These are phyloP conservation scores for Pterois miles DNA, from an alignment of 2,797 vertebrate species.

Conservation along the genomic window DNA sequence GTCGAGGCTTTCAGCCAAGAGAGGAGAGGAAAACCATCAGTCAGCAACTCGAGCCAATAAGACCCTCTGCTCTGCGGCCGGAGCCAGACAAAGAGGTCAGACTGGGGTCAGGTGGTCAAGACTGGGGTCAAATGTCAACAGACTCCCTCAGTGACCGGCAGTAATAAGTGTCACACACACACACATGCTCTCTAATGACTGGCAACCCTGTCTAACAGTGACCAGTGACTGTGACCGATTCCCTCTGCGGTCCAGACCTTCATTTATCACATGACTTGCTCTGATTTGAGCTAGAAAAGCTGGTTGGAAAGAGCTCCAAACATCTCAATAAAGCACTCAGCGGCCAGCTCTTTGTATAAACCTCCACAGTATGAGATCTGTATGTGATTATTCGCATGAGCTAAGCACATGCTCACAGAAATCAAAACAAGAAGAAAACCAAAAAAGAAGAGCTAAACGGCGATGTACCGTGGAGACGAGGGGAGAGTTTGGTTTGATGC, in stretches of 20 bases:
- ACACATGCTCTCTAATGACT: slow-evolving; percentile 33
- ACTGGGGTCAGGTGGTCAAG: slow-evolving; percentile 64
- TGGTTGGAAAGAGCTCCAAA: slow-evolving; percentile 35
- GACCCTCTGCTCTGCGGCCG: slow-evolving; percentile 71
- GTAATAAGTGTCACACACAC: slow-evolving; percentile 56
- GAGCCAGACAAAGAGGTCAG: slow-evolving; percentile 74
- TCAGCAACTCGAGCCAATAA: slow-evolving; percentile 62
- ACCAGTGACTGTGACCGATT: slow-evolving; percentile 68
- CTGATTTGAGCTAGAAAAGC: slow-evolving; percentile 41
- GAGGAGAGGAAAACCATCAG: slow-evolving; percentile 59
- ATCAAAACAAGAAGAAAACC: slow-evolving; percentile 59
- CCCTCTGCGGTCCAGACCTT: slow-evolving; percentile 50
- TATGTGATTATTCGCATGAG: slow-evolving; percentile 44
- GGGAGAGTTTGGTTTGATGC: slow-evolving; percentile 60
- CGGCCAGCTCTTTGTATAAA: slow-evolving; percentile 1
- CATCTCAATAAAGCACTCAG: slow-evolving; percentile 45
- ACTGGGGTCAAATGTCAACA: slow-evolving; percentile 68
- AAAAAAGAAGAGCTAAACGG: slow-evolving; percentile 52
- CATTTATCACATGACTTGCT: slow-evolving; percentile 55
- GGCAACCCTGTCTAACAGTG: slow-evolving; percentile 44
- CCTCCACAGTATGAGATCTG: slow-evolving; percentile 20
- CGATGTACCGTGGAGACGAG: slow-evolving; percentile 37
- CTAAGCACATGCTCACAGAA: slow-evolving; percentile 44
- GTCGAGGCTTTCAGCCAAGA: slow-evolving; percentile 69
- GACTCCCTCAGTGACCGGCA: slow-evolving; percentile 65